These are phyloP conservation scores for Pollimyrus isidori DNA, from an alignment of 2,113 vertebrate genomes.

Conservation along the genomic window DNA sequence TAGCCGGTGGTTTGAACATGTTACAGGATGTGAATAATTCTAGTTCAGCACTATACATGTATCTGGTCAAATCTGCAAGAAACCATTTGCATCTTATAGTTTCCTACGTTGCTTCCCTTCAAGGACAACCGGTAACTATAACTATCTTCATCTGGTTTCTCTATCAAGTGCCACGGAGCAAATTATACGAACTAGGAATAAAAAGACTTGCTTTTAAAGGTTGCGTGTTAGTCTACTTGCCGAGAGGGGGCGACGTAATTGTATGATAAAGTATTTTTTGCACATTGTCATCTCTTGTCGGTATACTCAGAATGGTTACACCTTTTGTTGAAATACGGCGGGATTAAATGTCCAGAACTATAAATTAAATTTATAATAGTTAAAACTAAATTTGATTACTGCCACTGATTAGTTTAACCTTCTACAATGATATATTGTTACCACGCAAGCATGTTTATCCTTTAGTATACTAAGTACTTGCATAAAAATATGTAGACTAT, in stretches of 20 bases:
- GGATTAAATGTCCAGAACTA: too few species aligned
- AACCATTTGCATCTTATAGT: background rate
- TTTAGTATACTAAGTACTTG: background rate
- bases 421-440: background rate
- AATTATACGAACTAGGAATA: background rate
- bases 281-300: background rate
- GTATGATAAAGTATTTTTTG: background rate
- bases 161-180: background rate
- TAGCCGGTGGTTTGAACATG: background rate
- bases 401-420: background rate
- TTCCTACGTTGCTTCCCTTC: background rate
- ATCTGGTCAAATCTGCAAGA: background rate
- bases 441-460: background rate
- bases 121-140: background rate
- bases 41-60: background rate
- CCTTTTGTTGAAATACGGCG: background rate
- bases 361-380: background rate
- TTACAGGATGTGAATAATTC: background rate
- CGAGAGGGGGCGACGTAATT: conserved; percentile 2
- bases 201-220: background rate
- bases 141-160: background rate
- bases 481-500: background rate
- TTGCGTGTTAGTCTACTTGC: background rate
- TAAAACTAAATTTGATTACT: background rate
- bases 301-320: background rate